Conservation (phyloP, 2,113 vertebrate species). For the Actenoides hombroni region DNA sequence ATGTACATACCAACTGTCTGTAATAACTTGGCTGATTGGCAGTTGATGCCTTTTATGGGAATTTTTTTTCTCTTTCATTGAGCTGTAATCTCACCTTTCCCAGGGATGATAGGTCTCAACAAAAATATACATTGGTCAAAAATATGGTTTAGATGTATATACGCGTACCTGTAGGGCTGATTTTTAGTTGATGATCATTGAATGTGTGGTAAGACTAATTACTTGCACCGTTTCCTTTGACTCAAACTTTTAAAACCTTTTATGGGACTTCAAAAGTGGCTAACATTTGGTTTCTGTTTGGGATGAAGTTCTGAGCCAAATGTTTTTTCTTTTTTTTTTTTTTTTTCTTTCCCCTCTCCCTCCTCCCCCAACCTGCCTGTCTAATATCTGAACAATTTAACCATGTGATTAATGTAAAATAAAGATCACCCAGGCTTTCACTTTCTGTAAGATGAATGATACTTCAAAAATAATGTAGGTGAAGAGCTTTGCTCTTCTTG, state of each 20-base stretch:
- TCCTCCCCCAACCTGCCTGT: background rate
- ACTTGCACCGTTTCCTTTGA: background rate
- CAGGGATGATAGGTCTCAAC: background rate
- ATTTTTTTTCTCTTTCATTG: background rate
- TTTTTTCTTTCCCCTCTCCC: background rate
- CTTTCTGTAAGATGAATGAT: background rate
- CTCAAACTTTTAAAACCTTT: background rate
- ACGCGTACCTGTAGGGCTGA: background rate
- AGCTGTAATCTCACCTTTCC: background rate
- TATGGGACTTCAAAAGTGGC: background rate
- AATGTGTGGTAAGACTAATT: background rate
- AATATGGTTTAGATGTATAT: background rate
- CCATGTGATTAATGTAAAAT: background rate
- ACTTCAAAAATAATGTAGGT: background rate
- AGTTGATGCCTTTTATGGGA: background rate
- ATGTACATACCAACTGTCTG: background rate
- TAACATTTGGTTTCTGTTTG: slow-evolving; percentile 39
- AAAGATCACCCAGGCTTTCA: background rate
- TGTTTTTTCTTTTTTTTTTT: background rate
- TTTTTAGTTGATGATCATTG: background rate
- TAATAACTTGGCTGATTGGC: background rate
- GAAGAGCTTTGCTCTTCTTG: background rate
- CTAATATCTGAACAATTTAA: background rate
- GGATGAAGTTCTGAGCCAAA: background rate
- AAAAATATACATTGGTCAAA: too few species aligned